Conservation (phyloP, 2,888 invertebrate species). For the Xestia rhomboidea region DNA sequence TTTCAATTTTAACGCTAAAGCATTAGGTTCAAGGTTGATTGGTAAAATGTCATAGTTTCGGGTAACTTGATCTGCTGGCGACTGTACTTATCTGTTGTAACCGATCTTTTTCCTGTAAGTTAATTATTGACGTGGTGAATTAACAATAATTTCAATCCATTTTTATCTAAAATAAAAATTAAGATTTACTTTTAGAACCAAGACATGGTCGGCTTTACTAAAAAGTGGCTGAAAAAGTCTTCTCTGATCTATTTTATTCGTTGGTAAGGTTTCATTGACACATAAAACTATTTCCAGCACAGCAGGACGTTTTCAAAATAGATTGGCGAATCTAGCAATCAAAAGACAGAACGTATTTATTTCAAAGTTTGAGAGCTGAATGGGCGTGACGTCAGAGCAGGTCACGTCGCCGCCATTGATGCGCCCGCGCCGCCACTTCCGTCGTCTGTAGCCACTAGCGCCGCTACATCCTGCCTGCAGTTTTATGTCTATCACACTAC, state of each 20-base stretch:
- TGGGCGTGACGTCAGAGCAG: constrained; percentile 76
- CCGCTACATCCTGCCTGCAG: constrained; percentile 86
- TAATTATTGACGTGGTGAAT: background rate
- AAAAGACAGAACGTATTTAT: constrained; percentile 49
- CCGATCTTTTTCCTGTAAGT: background rate
- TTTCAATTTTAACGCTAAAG: no score
- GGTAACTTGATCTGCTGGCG: no score
- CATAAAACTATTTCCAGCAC: constrained; percentile 41
- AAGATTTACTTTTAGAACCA: background rate
- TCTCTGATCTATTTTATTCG: constrained; percentile 14
- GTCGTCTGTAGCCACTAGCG: constrained; percentile 80
- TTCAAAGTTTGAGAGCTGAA: constrained; percentile 66
- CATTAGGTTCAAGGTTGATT: no score
- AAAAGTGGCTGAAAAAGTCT: background rate
- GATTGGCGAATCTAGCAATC: constrained; percentile 51
- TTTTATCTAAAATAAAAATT: background rate
- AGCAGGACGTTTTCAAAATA: constrained; percentile 39
- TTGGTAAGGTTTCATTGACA: constrained; percentile 13
- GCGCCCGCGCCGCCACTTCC: constrained; percentile 84
- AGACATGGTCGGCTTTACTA: background rate
- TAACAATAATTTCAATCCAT: background rate
- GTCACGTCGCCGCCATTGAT: constrained; percentile 84
- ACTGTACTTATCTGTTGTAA: background rate
- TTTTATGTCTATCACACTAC: constrained; percentile 69
- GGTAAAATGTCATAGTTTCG: no score